Base-by-base conservation (phyloP, 64 coral and sea anemone genomes). In the Dendronephthya gigantea region DNA sequence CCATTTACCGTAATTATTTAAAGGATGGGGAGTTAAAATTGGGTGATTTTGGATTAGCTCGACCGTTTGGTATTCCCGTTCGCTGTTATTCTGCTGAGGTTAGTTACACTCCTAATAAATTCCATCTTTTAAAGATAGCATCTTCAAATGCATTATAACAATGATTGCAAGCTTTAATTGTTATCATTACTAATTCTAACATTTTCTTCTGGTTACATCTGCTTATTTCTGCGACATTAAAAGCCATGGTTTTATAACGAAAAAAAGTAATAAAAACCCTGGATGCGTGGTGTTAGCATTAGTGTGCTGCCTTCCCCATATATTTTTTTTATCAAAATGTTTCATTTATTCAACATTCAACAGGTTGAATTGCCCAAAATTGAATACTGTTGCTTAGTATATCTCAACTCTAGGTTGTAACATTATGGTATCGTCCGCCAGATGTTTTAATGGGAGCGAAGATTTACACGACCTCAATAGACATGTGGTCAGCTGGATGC, bases 401-500 rank as follows among this genome's bases (percentile, higher is more conserved):
- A 16, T 52, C 23, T 16, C 50, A 11, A 48, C 19, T 23, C 25
- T 55, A 96, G 94, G 95, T 98, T 25, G 95, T 98, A 22, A 98
- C 95, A 13, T 87, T 98, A 31, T 98, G 95, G 95, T 98, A 98
- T 70, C 91, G 95, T 17, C 95, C 95, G 50, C 95, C 95, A 84
- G 95, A 98, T 90, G 95, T 98, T 7, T 65, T 98, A 22, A 98
- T 98, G 95, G 95, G 95, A 33, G 95, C 95, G 28, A 98, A 98
- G 51, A 84, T 98, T 39, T 98, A 98, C 82, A 93, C 95, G 13
- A 98, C 95, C 7, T 98, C 95, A 22, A 98, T 98, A 84, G 95
- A 98, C 49, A 98, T 93, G 95, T 98, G 95, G 95, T 98, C 95
- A 83, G 95, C 95, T 56, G 95, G 95, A 10, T 98, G 95, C 48